Evolutionary conservation across 2,888 invertebrate species (phyloP).

Genomic region (Hecatera dysodea): DNA sequence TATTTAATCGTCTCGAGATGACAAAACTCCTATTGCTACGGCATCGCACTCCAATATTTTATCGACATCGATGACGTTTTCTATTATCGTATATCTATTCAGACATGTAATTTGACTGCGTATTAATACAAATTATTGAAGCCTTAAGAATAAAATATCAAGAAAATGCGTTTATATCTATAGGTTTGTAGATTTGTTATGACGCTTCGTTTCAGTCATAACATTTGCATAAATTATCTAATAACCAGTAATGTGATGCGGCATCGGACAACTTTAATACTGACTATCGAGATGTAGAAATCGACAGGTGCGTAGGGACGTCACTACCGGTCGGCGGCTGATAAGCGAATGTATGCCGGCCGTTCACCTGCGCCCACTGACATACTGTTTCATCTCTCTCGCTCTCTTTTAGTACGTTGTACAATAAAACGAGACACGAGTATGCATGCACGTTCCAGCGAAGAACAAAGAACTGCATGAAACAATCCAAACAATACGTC

Average conservation of each 20-base stretch:
- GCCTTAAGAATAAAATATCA: conserved; percentile 21
- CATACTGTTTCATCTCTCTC: conserved; percentile 81
- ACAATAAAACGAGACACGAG: conserved; percentile 68
- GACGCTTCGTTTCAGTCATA: conserved; percentile 8
- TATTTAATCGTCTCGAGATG: conserved; percentile 80
- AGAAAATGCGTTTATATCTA: conserved; percentile 17
- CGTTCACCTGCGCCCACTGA: conserved; percentile 89
- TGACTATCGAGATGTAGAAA: conserved; percentile 70
- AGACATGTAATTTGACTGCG: conserved; percentile 63
- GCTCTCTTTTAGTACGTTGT: conserved; percentile 63
- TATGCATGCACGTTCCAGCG: conserved; percentile 59
- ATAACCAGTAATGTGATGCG: conserved; percentile 62
- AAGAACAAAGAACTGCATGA: conserved; percentile 73
- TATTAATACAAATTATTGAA: conserved; percentile 46
- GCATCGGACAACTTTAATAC: conserved; percentile 55
- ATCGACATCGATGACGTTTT: conserved; percentile 71
- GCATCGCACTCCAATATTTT: conserved; percentile 65
- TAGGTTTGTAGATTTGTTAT: conserved; percentile 26
- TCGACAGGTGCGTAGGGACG: conserved; percentile 83
- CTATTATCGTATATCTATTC: conserved; percentile 69
- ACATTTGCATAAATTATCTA: conserved; percentile 51
- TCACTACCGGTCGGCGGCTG: conserved; percentile 84
- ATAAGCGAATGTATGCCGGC: conserved; percentile 89
- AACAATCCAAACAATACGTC: conserved; percentile 78
- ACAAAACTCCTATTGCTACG: conserved; percentile 78